These are phyloP conservation scores for Brienomyrus brachyistius DNA, from an alignment of 2,113 vertebrate species.

Conservation along the genomic window DNA sequence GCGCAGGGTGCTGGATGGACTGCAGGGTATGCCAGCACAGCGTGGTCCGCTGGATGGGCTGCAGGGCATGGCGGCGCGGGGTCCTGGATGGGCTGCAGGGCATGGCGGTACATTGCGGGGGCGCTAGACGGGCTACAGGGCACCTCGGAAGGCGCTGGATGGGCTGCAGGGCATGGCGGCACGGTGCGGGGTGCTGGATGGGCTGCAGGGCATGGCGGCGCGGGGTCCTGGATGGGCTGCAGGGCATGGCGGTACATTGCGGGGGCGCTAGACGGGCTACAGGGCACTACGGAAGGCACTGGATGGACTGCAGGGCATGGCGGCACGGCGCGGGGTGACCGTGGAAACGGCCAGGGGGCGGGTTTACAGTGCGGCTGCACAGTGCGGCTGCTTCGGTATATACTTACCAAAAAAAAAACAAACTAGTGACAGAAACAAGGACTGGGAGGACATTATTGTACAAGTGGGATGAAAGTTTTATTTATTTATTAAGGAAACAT, in stretches of 20 bases:
- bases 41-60: neutral
- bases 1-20: neutral
- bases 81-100: neutral
- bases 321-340: too few relatives aligned
- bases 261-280: neutral
- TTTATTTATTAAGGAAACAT: neutral
- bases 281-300: too few relatives aligned
- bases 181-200: neutral
- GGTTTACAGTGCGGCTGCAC: neutral
- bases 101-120: too few relatives aligned
- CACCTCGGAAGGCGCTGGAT: neutral
- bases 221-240: too few relatives aligned
- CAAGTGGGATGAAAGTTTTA: neutral
- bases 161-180: too few relatives aligned
- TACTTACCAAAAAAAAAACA: neutral
- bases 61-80: neutral
- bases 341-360: neutral
- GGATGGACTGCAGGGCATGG: too few relatives aligned
- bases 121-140: neutral
- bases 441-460: neutral
- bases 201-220: too few relatives aligned
- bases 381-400: neutral
- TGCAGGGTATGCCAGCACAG: too few relatives aligned
- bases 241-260: neutral
- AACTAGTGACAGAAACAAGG: neutral